Percentiles rank a stretch among this genome's conserved stretches.
phyloP scores from a whole-genome alignment of 2,113 vertebrate species.

The Propithecus coquereli region DNA sequence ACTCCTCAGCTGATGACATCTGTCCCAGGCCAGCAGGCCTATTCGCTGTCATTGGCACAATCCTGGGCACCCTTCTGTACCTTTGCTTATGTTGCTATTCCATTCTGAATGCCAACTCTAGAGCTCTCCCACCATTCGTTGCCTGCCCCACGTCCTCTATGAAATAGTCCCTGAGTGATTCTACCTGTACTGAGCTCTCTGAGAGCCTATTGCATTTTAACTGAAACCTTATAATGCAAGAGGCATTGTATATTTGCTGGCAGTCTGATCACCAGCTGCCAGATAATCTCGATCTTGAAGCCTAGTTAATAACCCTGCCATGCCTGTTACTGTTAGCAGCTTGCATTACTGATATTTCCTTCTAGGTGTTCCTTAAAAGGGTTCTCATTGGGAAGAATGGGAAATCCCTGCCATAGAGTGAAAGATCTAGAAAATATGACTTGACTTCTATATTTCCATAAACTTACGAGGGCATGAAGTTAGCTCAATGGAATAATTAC shows the following conservation, averaged over 20 bases:
- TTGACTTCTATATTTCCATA: not conserved
- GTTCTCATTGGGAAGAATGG: not conserved
- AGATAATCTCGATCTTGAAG: not conserved
- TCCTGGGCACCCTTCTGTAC: fast-evolving
- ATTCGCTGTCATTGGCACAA: not conserved
- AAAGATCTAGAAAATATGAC: not conserved
- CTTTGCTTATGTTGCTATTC: not conserved
- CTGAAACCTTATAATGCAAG: not conserved
- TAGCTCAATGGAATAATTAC: not conserved
- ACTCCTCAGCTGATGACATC: not conserved
- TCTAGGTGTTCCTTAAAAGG: not conserved
- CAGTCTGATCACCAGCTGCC: not conserved
- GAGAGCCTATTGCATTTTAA: not conserved
- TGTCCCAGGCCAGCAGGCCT: not conserved
- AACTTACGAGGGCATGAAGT: not conserved
- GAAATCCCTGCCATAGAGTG: not conserved
- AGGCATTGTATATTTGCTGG: not conserved
- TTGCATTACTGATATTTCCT: not conserved
- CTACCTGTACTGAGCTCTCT: not conserved
- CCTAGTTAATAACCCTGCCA: not conserved
- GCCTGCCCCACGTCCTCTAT: not conserved
- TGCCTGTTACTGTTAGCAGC: not conserved
- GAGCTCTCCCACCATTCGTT: not conserved
- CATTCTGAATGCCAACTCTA: not conserved
- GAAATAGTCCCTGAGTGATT: not conserved